A percentile compares a stretch with the other conserved stretches of the same genome.
Conservation (phyloP, 2,113 vertebrate species). For the Pungitius pungitius region DNA sequence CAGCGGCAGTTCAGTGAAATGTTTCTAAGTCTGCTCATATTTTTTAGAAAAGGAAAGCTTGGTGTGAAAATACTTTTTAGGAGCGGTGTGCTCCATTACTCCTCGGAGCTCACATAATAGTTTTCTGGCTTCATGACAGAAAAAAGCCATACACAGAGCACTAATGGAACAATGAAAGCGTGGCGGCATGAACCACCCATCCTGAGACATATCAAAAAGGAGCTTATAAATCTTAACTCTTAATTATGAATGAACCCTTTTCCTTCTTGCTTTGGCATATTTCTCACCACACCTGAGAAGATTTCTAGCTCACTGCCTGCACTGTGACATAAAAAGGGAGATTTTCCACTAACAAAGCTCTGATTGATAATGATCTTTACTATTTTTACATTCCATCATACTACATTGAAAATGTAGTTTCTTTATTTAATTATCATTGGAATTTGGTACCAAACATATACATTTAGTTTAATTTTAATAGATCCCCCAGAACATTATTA, state of each 20-base stretch:
- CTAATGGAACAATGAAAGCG: conserved; percentile 52
- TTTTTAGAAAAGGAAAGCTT: conserved; percentile 34
- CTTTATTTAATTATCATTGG: not conserved
- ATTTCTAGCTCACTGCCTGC: conserved; percentile 26
- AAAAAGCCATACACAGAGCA: conserved; percentile 32
- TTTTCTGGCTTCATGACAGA: conserved; percentile 31
- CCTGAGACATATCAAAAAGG: conserved; percentile 57
- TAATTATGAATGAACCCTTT: conserved; percentile 65
- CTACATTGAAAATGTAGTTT: not conserved
- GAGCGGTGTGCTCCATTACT: conserved; percentile 35
- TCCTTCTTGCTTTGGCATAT: conserved; percentile 29
- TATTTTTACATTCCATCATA: conserved; percentile 7
- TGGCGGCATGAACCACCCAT: conserved; percentile 36
- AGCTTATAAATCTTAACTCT: conserved; percentile 51
- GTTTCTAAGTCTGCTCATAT: conserved; percentile 17
- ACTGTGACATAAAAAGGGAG: conserved; percentile 5
- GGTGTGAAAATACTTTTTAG: conserved; percentile 36
- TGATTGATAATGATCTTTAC: conserved; percentile 26
- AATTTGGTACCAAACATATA: not conserved
- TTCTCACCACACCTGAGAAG: conserved; percentile 36
- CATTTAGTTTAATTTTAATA: not conserved
- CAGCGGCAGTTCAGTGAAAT: conserved; percentile 40
- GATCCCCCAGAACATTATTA: not conserved
- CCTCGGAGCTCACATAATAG: conserved; percentile 14
- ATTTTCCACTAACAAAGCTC: conserved; percentile 8